Evolutionary conservation across 2,113 vertebrate genomes (phyloP), one percentile per base, ranked within the genome.

Genomic region (Neodon shergylaensis): DNA sequence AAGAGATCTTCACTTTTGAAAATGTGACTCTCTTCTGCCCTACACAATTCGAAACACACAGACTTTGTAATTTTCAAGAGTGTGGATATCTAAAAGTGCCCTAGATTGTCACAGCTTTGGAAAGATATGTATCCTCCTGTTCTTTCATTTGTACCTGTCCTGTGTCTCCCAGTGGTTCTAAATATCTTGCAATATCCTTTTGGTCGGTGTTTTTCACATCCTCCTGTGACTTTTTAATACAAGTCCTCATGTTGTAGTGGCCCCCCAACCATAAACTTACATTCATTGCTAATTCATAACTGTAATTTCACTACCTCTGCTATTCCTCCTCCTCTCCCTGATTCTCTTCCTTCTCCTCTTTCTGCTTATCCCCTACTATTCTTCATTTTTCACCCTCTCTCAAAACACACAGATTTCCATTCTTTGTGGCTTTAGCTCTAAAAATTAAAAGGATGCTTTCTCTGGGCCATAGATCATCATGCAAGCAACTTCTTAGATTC

Each of bases 371-470:
- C 52, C 63, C 33, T 33, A 63, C 16, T 63, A 42, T 82, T 49
- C 22, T 39, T 24, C 44, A 12, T 24, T 22, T 63, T 21, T 21
- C 7, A 33, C 24, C 54, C 52, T 52, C n/a, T 49, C n/a, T 63
- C 36, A 52, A 61, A 16, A 33, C 4, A 3, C 22, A 39, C 1
- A 33, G 19, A 22, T 19, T 95, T 74, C 47, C 26, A 90, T 86
- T 22, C 42, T 39, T 77, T 82, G 86, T 95, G 52, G 17, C 3
- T 73, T 31, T 86, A 39, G 13, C 39, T 92, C 74, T 76, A 33
- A 96, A 82, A n/a, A 86, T 91, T 42, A 31, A 92, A 79, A 76
- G 26, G 3, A 31, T 94, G 63, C 33, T 65, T 61, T 42, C 88
- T 36, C 91, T 94, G 11, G 49, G 8, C 17, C 7, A 36, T 0